phyloP scores from a whole-genome alignment of 2,888 invertebrate genomes.

The Diachrysia chrysitis region DNA sequence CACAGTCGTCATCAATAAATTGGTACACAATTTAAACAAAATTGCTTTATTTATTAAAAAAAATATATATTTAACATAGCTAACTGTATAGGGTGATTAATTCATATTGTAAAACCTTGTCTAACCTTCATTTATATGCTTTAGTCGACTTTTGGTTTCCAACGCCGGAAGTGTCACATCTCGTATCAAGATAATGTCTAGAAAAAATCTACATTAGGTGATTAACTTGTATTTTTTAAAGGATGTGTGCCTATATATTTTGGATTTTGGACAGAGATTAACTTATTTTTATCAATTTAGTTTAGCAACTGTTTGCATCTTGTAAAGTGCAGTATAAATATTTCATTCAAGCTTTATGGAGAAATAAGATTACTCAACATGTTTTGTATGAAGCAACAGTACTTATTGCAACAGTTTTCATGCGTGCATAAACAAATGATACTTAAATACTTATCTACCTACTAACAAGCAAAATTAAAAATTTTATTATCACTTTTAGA shows the following conservation, averaged over 20 bases:
- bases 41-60: neutral
- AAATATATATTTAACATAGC: neutral
- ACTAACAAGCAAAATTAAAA: too few species aligned
- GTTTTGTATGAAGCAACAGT: too few species aligned
- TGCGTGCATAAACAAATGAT: too few species aligned
- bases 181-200: constrained; percentile 62
- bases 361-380: too few species aligned
- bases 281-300: neutral
- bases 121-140: constrained; percentile 55
- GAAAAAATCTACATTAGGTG: constrained; percentile 58
- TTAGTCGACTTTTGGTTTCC: constrained; percentile 57
- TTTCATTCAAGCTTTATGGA: too few species aligned
- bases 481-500: too few species aligned
- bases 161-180: constrained; percentile 65
- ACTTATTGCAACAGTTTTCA: too few species aligned
- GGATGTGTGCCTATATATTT: constrained; percentile 5
- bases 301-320: neutral
- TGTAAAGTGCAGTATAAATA: neutral
- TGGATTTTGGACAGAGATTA: neutral
- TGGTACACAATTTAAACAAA: too few species aligned
- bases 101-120: constrained; percentile 50
- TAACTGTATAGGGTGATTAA: constrained; percentile 56
- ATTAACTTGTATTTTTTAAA: constrained; percentile 42
- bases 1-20: neutral
- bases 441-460: too few species aligned